phyloP scores from a whole-genome alignment of 2,113 vertebrate genomes.

The Lagopus leucura region DNA sequence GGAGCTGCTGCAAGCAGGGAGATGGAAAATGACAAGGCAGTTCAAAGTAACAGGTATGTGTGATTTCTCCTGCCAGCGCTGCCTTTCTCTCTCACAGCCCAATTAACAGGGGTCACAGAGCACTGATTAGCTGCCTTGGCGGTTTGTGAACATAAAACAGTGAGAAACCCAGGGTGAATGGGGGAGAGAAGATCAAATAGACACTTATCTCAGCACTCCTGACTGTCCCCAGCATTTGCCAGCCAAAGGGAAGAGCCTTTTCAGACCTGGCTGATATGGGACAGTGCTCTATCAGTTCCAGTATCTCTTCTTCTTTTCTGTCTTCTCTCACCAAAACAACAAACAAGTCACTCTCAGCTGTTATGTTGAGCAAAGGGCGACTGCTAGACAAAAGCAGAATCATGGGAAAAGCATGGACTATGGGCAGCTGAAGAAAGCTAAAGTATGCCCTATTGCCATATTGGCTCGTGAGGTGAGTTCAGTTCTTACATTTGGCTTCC shows the following conservation, averaged over 20 bases:
- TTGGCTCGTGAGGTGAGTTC: neutral
- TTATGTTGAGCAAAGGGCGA: rapidly evolving
- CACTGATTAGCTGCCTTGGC: conserved; percentile 56
- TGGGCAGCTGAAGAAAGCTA: neutral
- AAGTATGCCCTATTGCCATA: neutral
- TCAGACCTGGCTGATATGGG: neutral
- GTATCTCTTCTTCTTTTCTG: conserved; percentile 46
- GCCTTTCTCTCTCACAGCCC: conserved; percentile 49
- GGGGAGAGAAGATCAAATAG: conserved; percentile 56
- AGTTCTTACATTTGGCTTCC: neutral
- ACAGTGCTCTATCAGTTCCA: neutral
- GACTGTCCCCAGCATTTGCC: conserved; percentile 39
- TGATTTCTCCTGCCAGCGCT: conserved; percentile 38
- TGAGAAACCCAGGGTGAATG: conserved; percentile 50
- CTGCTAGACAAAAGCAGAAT: neutral
- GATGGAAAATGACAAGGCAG: conserved; percentile 14
- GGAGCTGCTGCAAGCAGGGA: conserved; percentile 12
- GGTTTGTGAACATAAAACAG: conserved; percentile 56
- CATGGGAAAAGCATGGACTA: neutral
- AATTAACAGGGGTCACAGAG: conserved; percentile 64
- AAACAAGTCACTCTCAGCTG: neutral
- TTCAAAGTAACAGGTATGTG: conserved; percentile 64
- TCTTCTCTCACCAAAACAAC: conserved; percentile 31
- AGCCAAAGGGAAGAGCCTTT: conserved; percentile 40
- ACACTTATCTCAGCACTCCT: conserved; percentile 50